phyloP scores from a whole-genome alignment of 2,888 invertebrate species.

The Autographa pulchrina region DNA sequence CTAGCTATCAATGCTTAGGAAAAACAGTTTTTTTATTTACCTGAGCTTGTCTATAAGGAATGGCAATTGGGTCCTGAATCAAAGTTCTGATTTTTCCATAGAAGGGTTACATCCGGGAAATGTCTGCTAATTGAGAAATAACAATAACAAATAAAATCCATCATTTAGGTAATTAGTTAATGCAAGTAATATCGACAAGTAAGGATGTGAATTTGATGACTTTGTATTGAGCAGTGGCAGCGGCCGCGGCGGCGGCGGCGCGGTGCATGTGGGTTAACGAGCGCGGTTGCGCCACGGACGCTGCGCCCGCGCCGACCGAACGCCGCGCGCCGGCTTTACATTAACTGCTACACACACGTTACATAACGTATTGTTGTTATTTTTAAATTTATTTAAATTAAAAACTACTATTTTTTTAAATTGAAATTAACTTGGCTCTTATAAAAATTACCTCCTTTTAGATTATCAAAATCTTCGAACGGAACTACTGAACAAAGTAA shows the following conservation, averaged over 20 bases:
- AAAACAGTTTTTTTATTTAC: too few species aligned
- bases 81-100: slow-evolving; percentile 16
- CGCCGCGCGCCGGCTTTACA: slow-evolving; percentile 63
- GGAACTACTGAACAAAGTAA: background rate
- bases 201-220: slow-evolving; percentile 71
- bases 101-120: slow-evolving; percentile 11
- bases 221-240: slow-evolving; percentile 53
- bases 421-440: background rate
- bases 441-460: background rate
- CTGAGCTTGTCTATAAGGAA: slow-evolving; percentile 1
- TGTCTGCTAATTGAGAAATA: slow-evolving; percentile 1
- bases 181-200: slow-evolving; percentile 39
- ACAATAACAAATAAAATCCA: slow-evolving; percentile 25
- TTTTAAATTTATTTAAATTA: background rate
- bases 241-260: slow-evolving; percentile 45
- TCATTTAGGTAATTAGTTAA: slow-evolving; percentile 41
- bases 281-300: slow-evolving; percentile 75
- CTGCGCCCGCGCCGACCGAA: slow-evolving; percentile 58
- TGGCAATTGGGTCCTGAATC: slow-evolving; percentile 5
- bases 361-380: slow-evolving; percentile 24
- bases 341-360: slow-evolving; percentile 35
- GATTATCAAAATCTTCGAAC: background rate
- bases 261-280: slow-evolving; percentile 85
- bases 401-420: background rate
- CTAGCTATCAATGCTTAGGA: background rate